Evolutionary conservation across 2,888 invertebrate species (phyloP).

Genomic region (Pheosia gnoma): DNA sequence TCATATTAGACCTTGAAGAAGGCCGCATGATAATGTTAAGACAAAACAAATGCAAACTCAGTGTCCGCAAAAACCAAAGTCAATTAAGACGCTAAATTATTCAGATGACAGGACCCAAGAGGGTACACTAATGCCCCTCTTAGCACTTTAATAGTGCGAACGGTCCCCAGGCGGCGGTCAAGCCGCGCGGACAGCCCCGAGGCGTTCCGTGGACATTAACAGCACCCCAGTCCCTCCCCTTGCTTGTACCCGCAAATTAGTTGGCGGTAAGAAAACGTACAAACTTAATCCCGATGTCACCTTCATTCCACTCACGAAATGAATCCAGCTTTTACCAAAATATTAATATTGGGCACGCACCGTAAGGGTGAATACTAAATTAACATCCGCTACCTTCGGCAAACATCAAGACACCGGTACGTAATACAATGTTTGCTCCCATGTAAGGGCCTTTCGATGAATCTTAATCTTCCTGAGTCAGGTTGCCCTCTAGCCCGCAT

Average conservation of each 20-base stretch:
- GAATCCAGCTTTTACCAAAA: constrained; percentile 63
- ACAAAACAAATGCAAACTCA: constrained; percentile 16
- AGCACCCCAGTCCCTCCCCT: constrained; percentile 68
- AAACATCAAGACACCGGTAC: constrained; percentile 80
- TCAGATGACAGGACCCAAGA: constrained; percentile 74
- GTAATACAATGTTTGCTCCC: constrained; percentile 81
- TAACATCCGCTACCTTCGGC: constrained; percentile 80
- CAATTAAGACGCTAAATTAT: constrained; percentile 81
- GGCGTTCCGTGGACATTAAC: constrained; percentile 75
- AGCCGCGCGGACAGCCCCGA: constrained; percentile 68
- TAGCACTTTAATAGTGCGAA: constrained; percentile 81
- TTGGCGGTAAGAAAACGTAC: constrained; percentile 47
- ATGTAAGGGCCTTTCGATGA: constrained; percentile 80
- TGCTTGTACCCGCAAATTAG: constrained; percentile 79
- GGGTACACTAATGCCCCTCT: constrained; percentile 78
- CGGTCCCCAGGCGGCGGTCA: constrained; percentile 70
- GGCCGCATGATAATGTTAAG: neutral
- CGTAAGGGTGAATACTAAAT: constrained; percentile 81
- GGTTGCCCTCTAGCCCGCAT: constrained; percentile 81
- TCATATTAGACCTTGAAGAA: neutral
- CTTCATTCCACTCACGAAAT: constrained; percentile 48
- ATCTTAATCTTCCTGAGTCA: constrained; percentile 82
- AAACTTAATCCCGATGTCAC: constrained; percentile 43
- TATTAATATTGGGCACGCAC: constrained; percentile 75
- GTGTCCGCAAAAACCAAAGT: constrained; percentile 55